Evolutionary conservation across 2,888 invertebrate species (phyloP).

Genomic region (Malachius bipustulatus): DNA sequence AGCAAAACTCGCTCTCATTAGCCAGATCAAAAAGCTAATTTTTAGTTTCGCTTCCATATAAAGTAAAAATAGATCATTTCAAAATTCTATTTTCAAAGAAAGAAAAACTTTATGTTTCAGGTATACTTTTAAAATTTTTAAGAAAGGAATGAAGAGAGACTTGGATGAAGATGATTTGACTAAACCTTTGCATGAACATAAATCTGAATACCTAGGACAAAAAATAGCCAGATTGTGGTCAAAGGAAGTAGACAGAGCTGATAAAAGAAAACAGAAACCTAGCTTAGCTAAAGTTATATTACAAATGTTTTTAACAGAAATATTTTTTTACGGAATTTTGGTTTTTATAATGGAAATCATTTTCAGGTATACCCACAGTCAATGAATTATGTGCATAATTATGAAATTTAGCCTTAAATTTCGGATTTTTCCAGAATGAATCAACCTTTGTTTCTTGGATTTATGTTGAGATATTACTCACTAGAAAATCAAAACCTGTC

Average conservation of each 20-base stretch:
- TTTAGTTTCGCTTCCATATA: no score
- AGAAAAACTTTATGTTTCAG: neutral
- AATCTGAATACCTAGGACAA: slow-evolving; percentile 43
- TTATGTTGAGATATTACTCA: slow-evolving; percentile 40
- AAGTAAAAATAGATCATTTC: no score
- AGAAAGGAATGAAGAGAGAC: slow-evolving; percentile 20
- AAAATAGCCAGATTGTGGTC: slow-evolving; percentile 47
- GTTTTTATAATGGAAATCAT: slow-evolving; percentile 42
- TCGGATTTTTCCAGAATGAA: slow-evolving; percentile 31
- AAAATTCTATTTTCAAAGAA: no score
- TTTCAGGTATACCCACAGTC: no score
- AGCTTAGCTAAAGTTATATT: slow-evolving; percentile 45
- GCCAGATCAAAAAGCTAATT: no score
- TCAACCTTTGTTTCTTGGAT: slow-evolving; percentile 40
- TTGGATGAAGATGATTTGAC: slow-evolving; percentile 43
- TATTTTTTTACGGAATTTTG: slow-evolving; percentile 45
- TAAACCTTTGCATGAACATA: slow-evolving; percentile 47
- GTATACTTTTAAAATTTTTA: slow-evolving; percentile 15
- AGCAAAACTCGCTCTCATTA: no score
- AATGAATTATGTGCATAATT: neutral
- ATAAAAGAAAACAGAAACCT: slow-evolving; percentile 38
- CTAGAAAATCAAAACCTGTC: slow-evolving; percentile 32
- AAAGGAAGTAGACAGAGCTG: slow-evolving; percentile 39
- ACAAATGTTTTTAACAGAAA: slow-evolving; percentile 44
- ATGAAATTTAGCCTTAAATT: neutral